A percentile compares a stretch with the other conserved stretches of the same genome.
phyloP scores from a whole-genome alignment of 1,140 invertebrate genomes.

The Sycobia sp. region DNA sequence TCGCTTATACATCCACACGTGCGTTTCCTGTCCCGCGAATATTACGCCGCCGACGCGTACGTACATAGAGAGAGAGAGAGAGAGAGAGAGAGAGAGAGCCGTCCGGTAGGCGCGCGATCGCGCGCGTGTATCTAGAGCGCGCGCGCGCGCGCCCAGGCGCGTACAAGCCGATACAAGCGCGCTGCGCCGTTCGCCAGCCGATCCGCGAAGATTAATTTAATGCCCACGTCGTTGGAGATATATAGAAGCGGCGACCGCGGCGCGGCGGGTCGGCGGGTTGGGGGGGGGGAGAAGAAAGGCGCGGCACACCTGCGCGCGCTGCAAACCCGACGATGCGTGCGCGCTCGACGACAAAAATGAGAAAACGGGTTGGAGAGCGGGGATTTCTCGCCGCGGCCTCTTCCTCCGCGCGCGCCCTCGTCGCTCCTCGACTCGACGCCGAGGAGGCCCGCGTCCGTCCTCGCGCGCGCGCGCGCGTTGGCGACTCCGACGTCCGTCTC shows the following conservation, averaged over 20 bases:
- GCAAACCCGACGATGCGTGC: conserved; percentile 52
- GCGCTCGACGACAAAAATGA: conserved; percentile 57
- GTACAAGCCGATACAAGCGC: no score
- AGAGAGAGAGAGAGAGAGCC: neutral
- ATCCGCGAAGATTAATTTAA: conserved; percentile 30
- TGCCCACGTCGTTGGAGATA: conserved; percentile 9
- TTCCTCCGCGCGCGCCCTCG: conserved; percentile 22
- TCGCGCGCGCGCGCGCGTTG: conserved; percentile 12
- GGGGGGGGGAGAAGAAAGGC: neutral
- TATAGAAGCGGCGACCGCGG: neutral
- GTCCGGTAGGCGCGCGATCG: conserved; percentile 7
- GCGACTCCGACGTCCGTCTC: no score
- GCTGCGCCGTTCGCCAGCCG: neutral
- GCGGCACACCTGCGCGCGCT: conserved; percentile 49
- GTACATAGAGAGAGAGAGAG: no score
- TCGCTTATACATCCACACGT: no score
- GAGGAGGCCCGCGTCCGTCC: neutral
- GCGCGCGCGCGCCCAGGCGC: no score
- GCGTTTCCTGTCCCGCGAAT: no score
- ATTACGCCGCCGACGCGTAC: neutral
- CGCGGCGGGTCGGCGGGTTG: neutral
- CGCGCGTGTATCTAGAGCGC: neutral
- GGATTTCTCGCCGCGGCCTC: neutral
- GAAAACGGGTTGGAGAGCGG: conserved; percentile 53
- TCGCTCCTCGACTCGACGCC: neutral